These are phyloP conservation scores for Hylaea fasciaria DNA, from an alignment of 2,888 invertebrate species.

Conservation along the genomic window DNA sequence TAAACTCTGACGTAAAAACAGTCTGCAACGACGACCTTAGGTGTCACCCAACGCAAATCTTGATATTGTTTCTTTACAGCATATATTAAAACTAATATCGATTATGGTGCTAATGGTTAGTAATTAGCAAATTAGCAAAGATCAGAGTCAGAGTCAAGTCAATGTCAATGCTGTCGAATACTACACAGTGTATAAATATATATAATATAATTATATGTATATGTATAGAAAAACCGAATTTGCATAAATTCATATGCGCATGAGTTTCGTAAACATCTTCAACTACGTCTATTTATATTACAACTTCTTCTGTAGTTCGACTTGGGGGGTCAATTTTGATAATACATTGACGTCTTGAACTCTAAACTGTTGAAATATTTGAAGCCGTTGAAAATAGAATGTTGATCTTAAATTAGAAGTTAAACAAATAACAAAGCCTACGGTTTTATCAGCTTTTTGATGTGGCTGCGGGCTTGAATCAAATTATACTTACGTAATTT, in stretches of 20 bases:
- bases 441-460: no score
- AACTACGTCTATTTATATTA: not conserved
- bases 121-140: not conserved
- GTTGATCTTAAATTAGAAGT: no score
- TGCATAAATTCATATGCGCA: no score
- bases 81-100: not conserved
- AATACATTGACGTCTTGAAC: slow-evolving; percentile 1
- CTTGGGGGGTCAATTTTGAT: not conserved
- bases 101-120: not conserved
- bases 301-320: no score
- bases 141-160: not conserved
- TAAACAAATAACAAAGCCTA: no score
- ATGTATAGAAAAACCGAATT: no score
- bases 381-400: not conserved
- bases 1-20: slow-evolving; percentile 1
- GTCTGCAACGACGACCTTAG: not conserved
- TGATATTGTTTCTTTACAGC: not conserved
- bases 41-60: not conserved
- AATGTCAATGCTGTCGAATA: slow-evolving; percentile 3
- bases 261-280: not conserved
- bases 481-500: no score
- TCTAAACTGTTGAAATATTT: not conserved
- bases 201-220: no score
- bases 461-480: no score
- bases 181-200: no score